These are phyloP conservation scores for Ammodytes dubius DNA, from an alignment of 2,113 vertebrate species.

Conservation along the genomic window DNA sequence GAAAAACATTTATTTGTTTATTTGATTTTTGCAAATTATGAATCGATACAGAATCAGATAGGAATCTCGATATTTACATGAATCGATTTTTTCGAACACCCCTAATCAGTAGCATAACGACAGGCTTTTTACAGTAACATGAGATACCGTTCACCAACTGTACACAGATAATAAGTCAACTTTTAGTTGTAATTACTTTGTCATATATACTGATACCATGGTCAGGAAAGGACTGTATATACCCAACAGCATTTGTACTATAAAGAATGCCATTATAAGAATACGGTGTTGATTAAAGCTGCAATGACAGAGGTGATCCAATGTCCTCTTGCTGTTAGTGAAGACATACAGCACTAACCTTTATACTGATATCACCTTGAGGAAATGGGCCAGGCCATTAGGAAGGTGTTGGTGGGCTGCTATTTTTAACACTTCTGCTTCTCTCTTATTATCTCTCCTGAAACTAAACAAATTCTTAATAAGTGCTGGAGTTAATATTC, in stretches of 20 bases:
- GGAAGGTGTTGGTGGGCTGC: slow-evolving; percentile 60
- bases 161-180: not conserved
- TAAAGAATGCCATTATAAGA: slow-evolving; percentile 33
- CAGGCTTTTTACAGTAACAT: too few species aligned
- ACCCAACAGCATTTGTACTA: not conserved
- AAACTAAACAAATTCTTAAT: slow-evolving; percentile 40
- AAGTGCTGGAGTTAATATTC: slow-evolving; percentile 26
- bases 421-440: slow-evolving; percentile 71
- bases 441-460: slow-evolving; percentile 38
- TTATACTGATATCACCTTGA: slow-evolving; percentile 55
- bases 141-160: not conserved
- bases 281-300: slow-evolving; percentile 52
- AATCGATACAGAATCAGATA: too few species aligned
- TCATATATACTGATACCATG: not conserved
- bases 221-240: not conserved
- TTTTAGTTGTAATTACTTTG: not conserved
- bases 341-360: slow-evolving; percentile 51
- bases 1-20: too few species aligned
- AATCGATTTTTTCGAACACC: too few species aligned
- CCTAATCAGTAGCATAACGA: too few species aligned
- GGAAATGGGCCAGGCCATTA: slow-evolving; percentile 72
- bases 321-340: slow-evolving; percentile 21
- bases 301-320: slow-evolving; percentile 29
- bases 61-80: too few species aligned
- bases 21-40: too few species aligned